phyloP scores from a whole-genome alignment of 2,888 invertebrate species.

The Cremastobaeus sp. region DNA sequence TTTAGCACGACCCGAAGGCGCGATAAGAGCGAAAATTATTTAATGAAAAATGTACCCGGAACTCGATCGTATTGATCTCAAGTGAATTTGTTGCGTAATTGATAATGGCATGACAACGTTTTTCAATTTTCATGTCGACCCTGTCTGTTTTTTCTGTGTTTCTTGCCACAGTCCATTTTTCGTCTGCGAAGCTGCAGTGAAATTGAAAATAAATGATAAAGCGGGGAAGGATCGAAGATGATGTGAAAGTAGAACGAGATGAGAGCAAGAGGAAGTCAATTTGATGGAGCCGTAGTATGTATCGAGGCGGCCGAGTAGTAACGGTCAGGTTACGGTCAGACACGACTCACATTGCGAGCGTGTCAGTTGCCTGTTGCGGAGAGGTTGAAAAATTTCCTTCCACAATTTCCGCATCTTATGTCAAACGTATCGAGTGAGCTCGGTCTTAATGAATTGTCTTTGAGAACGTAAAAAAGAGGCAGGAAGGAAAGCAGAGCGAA shows the following conservation, averaged over 20 bases:
- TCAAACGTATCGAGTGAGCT: constrained; percentile 59
- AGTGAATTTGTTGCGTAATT: too few species aligned
- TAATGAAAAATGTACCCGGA: too few species aligned
- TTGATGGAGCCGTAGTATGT: constrained; percentile 41
- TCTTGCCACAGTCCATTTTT: too few species aligned
- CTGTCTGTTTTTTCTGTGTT: too few species aligned
- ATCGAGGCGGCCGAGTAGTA: constrained; percentile 46
- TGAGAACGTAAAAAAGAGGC: constrained; percentile 7
- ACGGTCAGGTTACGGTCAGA: constrained; percentile 53
- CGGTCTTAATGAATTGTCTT: constrained; percentile 58
- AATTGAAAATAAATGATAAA: constrained; percentile 44
- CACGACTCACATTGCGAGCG: constrained; percentile 50
- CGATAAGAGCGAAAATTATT: too few species aligned
- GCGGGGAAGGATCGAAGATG: constrained; percentile 16
- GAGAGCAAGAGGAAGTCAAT: constrained; percentile 50
- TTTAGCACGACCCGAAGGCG: too few species aligned
- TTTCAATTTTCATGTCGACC: too few species aligned
- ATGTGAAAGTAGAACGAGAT: constrained; percentile 45
- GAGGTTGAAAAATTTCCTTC: constrained; percentile 60
- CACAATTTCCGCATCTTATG: constrained; percentile 61
- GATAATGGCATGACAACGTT: too few species aligned
- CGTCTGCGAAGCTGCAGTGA: too few species aligned
- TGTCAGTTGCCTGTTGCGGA: constrained; percentile 63
- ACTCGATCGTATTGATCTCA: too few species aligned
- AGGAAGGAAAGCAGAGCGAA: constrained; percentile 1